A percentile compares a stretch with the other conserved stretches of the same genome.
Conservation (phyloP, 92 coral and sea anemone species). For the Bergia puertoricense region DNA sequence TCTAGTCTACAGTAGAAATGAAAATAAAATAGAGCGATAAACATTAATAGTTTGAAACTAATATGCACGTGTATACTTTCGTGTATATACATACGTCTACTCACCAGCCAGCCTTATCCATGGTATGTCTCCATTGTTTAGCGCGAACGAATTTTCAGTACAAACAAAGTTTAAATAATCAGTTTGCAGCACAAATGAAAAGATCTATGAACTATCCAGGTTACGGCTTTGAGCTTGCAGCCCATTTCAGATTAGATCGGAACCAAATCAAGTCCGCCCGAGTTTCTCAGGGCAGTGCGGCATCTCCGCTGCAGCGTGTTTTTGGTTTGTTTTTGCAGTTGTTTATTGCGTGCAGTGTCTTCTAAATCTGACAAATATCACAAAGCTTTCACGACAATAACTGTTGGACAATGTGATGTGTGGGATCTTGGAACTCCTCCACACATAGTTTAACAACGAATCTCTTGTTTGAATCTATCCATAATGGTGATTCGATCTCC, state of each 20-base stretch:
- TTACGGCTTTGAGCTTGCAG: not conserved
- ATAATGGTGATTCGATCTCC: not conserved
- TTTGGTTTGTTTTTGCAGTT: not conserved
- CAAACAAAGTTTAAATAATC: not conserved
- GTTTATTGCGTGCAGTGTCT: not conserved
- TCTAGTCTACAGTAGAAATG: not conserved
- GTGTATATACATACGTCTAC: not conserved
- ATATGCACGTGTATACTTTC: not conserved
- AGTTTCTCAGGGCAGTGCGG: not conserved
- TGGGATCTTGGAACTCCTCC: slow-evolving; percentile 27
- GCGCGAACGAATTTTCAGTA: not conserved
- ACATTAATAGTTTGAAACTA: not conserved
- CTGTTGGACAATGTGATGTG: slow-evolving; percentile 1
- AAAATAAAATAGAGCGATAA: not conserved
- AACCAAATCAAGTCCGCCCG: not conserved
- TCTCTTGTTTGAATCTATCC: not conserved
- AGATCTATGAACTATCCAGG: not conserved
- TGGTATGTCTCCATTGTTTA: not conserved
- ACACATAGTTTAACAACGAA: not conserved
- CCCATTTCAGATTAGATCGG: not conserved
- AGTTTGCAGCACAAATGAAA: not conserved
- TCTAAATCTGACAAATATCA: not conserved
- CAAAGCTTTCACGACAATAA: not conserved
- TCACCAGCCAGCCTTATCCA: not conserved
- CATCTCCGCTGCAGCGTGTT: not conserved